These are phyloP conservation scores for Lophochroa leadbeateri DNA, from an alignment of 2,113 vertebrate genomes.

Conservation along the genomic window DNA sequence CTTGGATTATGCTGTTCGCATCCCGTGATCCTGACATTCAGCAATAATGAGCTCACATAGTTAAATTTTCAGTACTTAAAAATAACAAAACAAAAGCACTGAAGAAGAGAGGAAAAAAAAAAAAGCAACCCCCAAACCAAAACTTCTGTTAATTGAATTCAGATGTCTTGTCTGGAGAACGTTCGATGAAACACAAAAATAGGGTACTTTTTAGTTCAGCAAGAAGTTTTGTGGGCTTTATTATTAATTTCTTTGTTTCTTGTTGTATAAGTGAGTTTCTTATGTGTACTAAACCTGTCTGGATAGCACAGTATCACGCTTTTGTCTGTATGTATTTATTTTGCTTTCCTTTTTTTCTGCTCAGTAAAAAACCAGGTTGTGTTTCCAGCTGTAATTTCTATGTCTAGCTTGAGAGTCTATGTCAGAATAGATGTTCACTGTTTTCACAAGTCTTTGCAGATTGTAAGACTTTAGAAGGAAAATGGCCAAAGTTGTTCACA, in stretches of 20 bases:
- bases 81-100: conserved; percentile 38
- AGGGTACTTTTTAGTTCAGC: background rate
- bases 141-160: conserved; percentile 34
- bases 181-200: background rate
- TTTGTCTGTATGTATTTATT: background rate
- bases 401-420: background rate
- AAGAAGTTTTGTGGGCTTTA: background rate
- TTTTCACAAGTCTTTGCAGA: background rate
- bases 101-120: background rate
- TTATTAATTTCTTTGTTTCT: background rate
- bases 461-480: background rate
- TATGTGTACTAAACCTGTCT: background rate
- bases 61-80: conserved; percentile 29
- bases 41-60: background rate
- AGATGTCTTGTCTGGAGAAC: conserved; percentile 26
- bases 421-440: background rate
- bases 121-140: background rate
- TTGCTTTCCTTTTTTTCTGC: background rate
- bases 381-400: background rate
- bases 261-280: background rate
- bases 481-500: background rate
- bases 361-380: background rate
- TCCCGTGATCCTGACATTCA: background rate
- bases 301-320: background rate
- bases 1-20: background rate